A percentile compares a stretch with the other conserved stretches of the same genome.
Conservation (phyloP, 2,888 invertebrate species). For the Penaeus monodon region DNA sequence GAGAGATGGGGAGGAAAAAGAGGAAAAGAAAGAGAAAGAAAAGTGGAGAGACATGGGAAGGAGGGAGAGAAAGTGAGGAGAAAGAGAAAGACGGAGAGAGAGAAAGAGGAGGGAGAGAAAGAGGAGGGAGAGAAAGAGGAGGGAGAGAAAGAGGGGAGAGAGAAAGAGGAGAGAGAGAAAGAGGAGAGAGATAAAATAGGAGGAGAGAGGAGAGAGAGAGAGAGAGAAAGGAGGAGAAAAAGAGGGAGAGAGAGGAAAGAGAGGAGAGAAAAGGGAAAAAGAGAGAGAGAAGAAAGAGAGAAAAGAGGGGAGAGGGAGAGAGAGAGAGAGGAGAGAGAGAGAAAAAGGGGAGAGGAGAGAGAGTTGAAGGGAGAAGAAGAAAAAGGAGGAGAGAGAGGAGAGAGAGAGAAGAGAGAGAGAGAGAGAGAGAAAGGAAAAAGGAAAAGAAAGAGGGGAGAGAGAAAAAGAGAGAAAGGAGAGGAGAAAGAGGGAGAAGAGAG, state of each 20-base stretch:
- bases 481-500: not conserved
- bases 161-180: too few relatives aligned
- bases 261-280: not conserved
- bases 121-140: too few relatives aligned
- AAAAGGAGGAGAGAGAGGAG: not conserved
- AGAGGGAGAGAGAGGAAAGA: too few relatives aligned
- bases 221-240: too few relatives aligned
- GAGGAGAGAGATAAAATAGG: not conserved
- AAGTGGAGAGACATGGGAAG: too few relatives aligned
- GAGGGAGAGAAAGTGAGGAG: too few relatives aligned
- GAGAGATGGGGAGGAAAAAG: too few relatives aligned
- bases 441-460: not conserved
- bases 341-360: not conserved
- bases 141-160: too few relatives aligned
- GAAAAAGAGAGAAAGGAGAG: not conserved
- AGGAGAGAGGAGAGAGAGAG: not conserved
- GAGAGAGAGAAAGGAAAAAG: not conserved
- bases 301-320: not conserved
- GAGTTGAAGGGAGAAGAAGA: not conserved
- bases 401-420: not conserved
- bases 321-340: not conserved
- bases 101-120: too few relatives aligned
- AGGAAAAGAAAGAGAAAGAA: too few relatives aligned
- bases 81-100: too few relatives aligned
- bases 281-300: not conserved